Base-by-base conservation (phyloP, 1,140 invertebrate species). In the Aporrectodea caliginosa region DNA sequence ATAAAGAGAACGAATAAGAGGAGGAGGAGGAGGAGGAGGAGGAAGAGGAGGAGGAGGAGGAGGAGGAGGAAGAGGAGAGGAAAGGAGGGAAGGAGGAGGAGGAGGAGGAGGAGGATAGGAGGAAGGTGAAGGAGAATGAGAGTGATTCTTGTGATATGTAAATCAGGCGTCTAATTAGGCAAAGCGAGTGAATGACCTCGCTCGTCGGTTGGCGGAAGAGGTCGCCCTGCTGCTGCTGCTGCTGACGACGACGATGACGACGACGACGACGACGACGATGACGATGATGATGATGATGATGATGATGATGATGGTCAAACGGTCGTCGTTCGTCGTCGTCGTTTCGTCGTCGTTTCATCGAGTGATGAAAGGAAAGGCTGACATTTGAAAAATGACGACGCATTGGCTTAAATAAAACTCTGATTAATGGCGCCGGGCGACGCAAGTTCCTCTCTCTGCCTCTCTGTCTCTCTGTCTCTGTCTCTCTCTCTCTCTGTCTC, bases 301-400 rank as follows among this genome's bases (percentile, higher is more conserved):
- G n/a, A n/a, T n/a, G n/a, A n/a, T n/a, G n/a, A n/a, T n/a, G n/a
- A n/a, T n/a, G n/a, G n/a, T n/a, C n/a, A n/a, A n/a, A n/a, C n/a
- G n/a, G n/a, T n/a, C 43, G 43, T 58, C 43, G 22, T n/a, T 58
- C 43, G 43, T 58, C 43, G 43, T 58, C 43, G 43, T 58, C 43
- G 43, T 58, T n/a, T 58, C 43, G 43, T 58, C 43, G 43, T 22
- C 6, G 22, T 12, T 6, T 58, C 43, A 58, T 58, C 43, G 43
- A 22, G 6, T 58, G 43, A 58, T 58, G 43, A 58, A 58, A 58
- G 43, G 43, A 58, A 22, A 6, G 43, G 22, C 43, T 58, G 43
- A 58, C 43, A 58, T 58, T 58, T 58, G 43, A 58, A 58, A 58
- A 58, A 58, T 58, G 43, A 58, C 43, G 43, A 58, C 43, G 43